phyloP scores from a whole-genome alignment of 2,888 invertebrate genomes.

The Adela reaumurella region DNA sequence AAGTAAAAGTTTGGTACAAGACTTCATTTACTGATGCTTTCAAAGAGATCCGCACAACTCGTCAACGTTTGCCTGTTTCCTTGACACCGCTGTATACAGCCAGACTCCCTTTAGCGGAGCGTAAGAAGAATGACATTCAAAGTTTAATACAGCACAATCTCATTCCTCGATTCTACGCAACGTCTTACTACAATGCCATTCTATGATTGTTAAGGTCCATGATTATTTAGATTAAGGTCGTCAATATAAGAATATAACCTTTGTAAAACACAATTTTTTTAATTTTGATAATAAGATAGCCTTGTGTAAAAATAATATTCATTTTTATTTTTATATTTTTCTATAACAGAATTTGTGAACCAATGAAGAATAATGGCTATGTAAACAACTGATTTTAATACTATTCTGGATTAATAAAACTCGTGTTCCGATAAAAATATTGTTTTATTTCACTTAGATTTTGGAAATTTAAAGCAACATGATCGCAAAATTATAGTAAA shows the following conservation, averaged over 20 bases:
- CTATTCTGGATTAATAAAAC: conserved; percentile 2
- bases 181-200: background rate
- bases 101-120: conserved; percentile 5
- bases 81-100: too few species aligned
- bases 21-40: background rate
- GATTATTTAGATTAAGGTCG: background rate
- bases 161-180: conserved; percentile 6
- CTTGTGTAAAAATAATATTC: too few species aligned
- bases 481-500: too few species aligned
- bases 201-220: too few species aligned
- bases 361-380: background rate
- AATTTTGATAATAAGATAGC: background rate
- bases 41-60: background rate
- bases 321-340: conserved; percentile 1
- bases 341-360: too few species aligned
- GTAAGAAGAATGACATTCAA: conserved; percentile 6
- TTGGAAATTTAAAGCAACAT: too few species aligned
- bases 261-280: background rate
- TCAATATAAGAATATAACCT: conserved; percentile 1
- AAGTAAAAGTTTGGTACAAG: background rate
- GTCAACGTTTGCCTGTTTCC: too few species aligned
- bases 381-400: background rate
- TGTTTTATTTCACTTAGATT: too few species aligned
- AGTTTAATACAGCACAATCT: conserved; percentile 5
- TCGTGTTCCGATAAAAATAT: background rate